phyloP scores from a whole-genome alignment of 2,113 vertebrate species.

The Melanocharis versteri region DNA sequence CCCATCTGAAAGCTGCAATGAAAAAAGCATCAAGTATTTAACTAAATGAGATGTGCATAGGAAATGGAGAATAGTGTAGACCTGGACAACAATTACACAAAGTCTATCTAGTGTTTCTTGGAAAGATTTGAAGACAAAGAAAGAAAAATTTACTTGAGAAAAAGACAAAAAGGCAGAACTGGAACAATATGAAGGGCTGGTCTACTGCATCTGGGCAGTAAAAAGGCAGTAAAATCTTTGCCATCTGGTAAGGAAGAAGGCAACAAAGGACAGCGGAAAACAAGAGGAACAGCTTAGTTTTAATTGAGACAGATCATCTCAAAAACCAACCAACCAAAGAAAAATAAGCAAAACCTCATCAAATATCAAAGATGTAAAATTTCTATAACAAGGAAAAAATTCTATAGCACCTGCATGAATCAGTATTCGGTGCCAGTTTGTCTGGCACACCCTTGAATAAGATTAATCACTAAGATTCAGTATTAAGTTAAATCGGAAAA shows the following conservation, averaged over 20 bases:
- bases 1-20: not conserved
- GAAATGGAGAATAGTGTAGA: not conserved
- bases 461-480: not conserved
- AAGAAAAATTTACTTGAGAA: not conserved
- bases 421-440: not conserved
- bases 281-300: not conserved
- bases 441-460: not conserved
- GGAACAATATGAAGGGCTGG: not conserved
- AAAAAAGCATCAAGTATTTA: not conserved
- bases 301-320: not conserved
- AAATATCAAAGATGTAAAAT: not conserved
- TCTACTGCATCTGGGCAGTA: not conserved
- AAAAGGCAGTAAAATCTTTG: not conserved
- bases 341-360: accelerated
- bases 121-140: not conserved
- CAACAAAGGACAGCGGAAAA: not conserved
- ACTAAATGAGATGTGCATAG: not conserved
- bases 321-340: not conserved
- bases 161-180: not conserved
- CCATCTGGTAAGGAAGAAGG: not conserved
- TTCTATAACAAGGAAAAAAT: not conserved
- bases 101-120: not conserved
- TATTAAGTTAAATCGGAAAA: not conserved
- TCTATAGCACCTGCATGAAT: not conserved
- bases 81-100: not conserved